Evolutionary conservation across 2,113 vertebrate genomes (phyloP).

Genomic region (Pungitius pungitius): DNA sequence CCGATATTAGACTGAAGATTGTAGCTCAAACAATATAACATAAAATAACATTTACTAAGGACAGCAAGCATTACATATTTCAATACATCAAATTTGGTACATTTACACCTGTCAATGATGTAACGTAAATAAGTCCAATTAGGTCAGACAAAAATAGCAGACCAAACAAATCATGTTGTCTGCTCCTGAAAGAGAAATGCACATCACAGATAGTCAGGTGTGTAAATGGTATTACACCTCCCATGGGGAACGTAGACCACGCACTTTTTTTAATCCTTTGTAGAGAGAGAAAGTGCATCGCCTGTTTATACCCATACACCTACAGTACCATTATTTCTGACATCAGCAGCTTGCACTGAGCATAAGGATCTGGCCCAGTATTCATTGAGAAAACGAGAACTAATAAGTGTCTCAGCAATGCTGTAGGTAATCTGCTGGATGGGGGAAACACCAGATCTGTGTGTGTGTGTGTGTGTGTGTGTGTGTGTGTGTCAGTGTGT

Average conservation of each 20-base stretch:
- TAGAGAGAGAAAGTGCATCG: conserved; percentile 64
- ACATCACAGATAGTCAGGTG: conserved; percentile 74
- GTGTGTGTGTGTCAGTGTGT: conserved; percentile 2
- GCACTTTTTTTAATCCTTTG: conserved; percentile 78
- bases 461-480: conserved; percentile 1
- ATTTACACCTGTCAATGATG: conserved; percentile 63
- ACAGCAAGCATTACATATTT: conserved; percentile 29
- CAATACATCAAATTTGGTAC: too few relatives aligned
- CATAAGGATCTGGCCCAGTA: conserved; percentile 53
- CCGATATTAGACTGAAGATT: conserved; percentile 59
- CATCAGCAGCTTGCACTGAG: conserved; percentile 60
- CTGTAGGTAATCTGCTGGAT: conserved; percentile 21
- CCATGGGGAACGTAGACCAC: conserved; percentile 66
- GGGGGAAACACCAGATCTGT: conserved; percentile 23
- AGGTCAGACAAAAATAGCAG: conserved; percentile 74
- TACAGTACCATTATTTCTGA: conserved; percentile 70
- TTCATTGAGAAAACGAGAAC: conserved; percentile 26
- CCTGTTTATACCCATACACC: conserved; percentile 59
- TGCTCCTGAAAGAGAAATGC: conserved; percentile 49
- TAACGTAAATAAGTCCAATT: conserved; percentile 77
- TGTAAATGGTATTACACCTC: conserved; percentile 70
- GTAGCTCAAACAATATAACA: conserved; percentile 52
- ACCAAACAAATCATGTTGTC: conserved; percentile 77
- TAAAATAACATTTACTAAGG: conserved; percentile 43
- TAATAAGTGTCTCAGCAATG: conserved; percentile 57